These are phyloP conservation scores for Tuta absoluta DNA, from an alignment of 2,888 invertebrate species.

Conservation along the genomic window DNA sequence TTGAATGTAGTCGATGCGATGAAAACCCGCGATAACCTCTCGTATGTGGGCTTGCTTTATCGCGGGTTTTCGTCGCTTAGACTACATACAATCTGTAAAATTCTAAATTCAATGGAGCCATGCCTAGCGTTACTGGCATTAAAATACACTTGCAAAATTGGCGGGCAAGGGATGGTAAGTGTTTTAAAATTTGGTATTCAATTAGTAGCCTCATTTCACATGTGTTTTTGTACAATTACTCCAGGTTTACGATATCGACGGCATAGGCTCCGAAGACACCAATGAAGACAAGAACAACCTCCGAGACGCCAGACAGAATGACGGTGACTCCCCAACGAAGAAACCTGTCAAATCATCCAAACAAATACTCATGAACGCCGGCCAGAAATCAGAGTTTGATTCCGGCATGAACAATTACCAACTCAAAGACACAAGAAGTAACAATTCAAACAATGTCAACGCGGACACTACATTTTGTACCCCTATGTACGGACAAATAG, in stretches of 20 bases:
- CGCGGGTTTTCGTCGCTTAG: too few species aligned
- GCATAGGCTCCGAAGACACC: slow-evolving; percentile 66
- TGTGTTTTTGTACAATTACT: slow-evolving; percentile 32
- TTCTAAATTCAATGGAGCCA: too few species aligned
- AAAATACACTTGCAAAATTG: too few species aligned
- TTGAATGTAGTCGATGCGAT: too few species aligned
- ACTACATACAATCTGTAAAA: too few species aligned
- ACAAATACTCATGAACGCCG: slow-evolving; percentile 74
- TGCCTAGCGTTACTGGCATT: too few species aligned
- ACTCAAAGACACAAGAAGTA: slow-evolving; percentile 56
- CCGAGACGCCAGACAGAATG: slow-evolving; percentile 42
- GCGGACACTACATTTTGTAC: slow-evolving; percentile 74
- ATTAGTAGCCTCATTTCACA: too few species aligned
- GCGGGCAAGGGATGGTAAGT: too few species aligned
- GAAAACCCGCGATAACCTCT: too few species aligned
- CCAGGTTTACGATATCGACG: slow-evolving; percentile 77
- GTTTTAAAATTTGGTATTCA: too few species aligned
- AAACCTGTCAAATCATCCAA: slow-evolving; percentile 71
- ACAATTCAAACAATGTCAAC: slow-evolving; percentile 51
- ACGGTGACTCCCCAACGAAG: slow-evolving; percentile 56
- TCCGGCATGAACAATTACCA: slow-evolving; percentile 78
- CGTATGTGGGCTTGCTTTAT: too few species aligned
- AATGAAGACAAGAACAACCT: slow-evolving; percentile 59
- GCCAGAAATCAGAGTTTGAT: slow-evolving; percentile 76
- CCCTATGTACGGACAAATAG: slow-evolving; percentile 75